Conservation (phyloP, 2,797 vertebrate species). For the Siniperca scherzeri region DNA sequence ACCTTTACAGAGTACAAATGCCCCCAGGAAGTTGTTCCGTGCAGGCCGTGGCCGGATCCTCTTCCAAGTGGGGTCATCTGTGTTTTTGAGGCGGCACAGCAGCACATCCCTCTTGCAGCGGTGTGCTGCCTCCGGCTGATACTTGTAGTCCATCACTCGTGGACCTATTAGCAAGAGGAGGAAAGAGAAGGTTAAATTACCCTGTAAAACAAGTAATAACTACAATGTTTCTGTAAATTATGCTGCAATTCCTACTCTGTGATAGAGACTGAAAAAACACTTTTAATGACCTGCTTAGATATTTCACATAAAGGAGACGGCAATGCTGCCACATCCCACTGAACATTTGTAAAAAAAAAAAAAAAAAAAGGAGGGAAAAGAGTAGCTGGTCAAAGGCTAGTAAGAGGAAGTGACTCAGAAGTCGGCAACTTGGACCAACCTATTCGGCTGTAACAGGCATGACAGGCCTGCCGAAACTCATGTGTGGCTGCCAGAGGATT, state of each 20-base stretch:
- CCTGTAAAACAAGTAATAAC: background rate
- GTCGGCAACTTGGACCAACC: conserved; percentile 78
- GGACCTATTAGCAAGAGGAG: conserved; percentile 84
- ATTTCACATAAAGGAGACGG: background rate
- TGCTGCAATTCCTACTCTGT: background rate
- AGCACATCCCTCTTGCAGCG: conserved; percentile 96
- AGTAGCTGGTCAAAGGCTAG: background rate
- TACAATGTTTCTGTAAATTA: background rate
- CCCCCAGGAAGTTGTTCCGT: conserved; percentile 96
- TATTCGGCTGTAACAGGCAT: conserved; percentile 96
- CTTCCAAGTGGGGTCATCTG: conserved; percentile 94
- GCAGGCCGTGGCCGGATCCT: conserved; percentile 95
- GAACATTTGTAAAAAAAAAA: background rate
- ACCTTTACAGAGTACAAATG: conserved; percentile 99
- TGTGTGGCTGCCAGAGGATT: conserved; percentile 95
- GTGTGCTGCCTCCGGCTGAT: conserved; percentile 95
- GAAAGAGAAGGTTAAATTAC: background rate
- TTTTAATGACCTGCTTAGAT: background rate
- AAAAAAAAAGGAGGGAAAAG: too few relatives aligned
- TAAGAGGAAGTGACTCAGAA: background rate
- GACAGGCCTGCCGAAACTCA: conserved; percentile 96
- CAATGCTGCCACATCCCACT: background rate
- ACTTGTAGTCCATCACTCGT: conserved; percentile 95
- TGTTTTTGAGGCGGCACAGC: conserved; percentile 91
- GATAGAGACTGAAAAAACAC: background rate